Conservation (phyloP, 2,797 vertebrate species). For the Morus bassanus region DNA sequence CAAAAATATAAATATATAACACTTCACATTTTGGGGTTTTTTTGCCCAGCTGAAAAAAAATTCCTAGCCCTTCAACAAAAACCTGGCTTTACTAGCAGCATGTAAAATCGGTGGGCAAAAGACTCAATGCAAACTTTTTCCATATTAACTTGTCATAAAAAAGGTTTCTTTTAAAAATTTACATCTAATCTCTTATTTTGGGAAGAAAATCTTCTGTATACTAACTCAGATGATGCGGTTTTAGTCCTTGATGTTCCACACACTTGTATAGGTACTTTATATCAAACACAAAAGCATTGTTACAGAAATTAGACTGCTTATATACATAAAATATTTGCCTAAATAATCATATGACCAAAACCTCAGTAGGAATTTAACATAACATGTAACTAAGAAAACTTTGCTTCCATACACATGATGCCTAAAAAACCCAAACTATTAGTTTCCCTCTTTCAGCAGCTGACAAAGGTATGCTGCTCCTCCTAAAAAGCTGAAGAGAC, state of each 20-base stretch:
- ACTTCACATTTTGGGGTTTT: neutral
- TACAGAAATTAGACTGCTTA: neutral
- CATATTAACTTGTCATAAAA: neutral
- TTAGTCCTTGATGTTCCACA: neutral
- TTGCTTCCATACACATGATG: neutral
- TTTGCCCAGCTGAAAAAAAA: conserved; percentile 13
- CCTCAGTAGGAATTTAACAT: neutral
- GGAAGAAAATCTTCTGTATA: neutral
- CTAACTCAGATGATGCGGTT: neutral
- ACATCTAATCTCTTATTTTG: neutral
- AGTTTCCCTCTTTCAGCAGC: neutral
- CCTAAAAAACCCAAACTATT: neutral
- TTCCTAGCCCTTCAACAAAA: conserved; percentile 22
- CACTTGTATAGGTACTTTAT: neutral
- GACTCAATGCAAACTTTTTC: conserved; percentile 24
- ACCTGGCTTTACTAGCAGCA: conserved; percentile 8
- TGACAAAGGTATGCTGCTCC: neutral
- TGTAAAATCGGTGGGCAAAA: neutral
- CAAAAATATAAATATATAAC: conserved; percentile 53
- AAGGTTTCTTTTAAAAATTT: neutral
- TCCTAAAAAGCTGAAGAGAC: conserved; percentile 3
- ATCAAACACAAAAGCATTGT: neutral
- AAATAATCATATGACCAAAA: neutral
- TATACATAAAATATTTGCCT: neutral
- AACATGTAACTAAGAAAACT: neutral